These are phyloP conservation scores for Leucophora obtusa DNA, from an alignment of 2,888 invertebrate species.

Conservation along the genomic window DNA sequence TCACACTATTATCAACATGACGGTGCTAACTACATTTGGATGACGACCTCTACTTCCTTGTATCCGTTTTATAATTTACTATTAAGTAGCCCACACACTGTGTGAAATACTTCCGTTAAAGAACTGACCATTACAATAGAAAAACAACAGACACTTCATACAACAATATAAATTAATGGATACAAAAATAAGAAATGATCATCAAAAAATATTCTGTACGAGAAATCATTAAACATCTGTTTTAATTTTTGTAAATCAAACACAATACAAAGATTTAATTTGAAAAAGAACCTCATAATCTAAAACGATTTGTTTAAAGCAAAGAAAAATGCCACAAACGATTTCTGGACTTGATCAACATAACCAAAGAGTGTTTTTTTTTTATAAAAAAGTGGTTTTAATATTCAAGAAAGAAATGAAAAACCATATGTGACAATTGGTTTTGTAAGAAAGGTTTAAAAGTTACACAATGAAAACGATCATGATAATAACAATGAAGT, in stretches of 20 bases:
- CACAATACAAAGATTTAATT: slow-evolving; percentile 14
- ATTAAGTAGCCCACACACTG: slow-evolving; percentile 20
- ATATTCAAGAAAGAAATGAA: neutral
- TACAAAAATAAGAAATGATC: neutral
- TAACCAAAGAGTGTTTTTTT: neutral
- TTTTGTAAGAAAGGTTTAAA: slow-evolving; percentile 13
- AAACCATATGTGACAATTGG: slow-evolving; percentile 55
- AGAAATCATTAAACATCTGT: slow-evolving; percentile 55
- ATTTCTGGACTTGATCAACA: slow-evolving; percentile 19
- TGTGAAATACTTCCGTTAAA: slow-evolving; percentile 60
- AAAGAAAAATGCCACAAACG: slow-evolving; percentile 44
- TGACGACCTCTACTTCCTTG: slow-evolving; percentile 26
- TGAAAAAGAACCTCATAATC: slow-evolving; percentile 31
- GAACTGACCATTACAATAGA: neutral
- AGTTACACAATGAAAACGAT: slow-evolving; percentile 11
- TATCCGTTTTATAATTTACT: slow-evolving; percentile 4
- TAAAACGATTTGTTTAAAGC: slow-evolving; percentile 42
- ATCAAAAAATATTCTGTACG: neutral
- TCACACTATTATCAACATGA: neutral
- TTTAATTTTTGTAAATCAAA: slow-evolving; percentile 4
- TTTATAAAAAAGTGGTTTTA: neutral
- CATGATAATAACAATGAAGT: slow-evolving; percentile 1
- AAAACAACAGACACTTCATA: slow-evolving; percentile 1
- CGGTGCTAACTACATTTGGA: neutral
- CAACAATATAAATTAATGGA: neutral